These are phyloP conservation scores for Leptodactylus fuscus DNA, from an alignment of 2,113 vertebrate genomes.

Conservation along the genomic window DNA sequence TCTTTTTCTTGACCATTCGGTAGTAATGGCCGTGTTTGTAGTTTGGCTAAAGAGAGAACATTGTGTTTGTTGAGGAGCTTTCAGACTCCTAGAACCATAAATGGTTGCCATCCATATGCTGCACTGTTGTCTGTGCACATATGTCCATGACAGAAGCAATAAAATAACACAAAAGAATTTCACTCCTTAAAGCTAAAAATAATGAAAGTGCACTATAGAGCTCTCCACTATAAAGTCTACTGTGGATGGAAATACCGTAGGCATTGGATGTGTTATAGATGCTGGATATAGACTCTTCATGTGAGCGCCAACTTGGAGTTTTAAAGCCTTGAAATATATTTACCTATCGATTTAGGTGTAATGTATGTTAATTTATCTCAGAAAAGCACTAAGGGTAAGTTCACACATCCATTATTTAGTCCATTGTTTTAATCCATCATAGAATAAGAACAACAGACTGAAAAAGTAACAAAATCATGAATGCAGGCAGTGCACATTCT, in stretches of 20 bases:
- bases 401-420: too few species aligned
- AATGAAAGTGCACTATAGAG: neutral
- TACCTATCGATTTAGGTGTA: neutral
- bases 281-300: neutral
- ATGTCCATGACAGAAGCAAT: conserved; percentile 42
- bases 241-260: neutral
- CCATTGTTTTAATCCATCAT: too few species aligned
- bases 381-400: too few species aligned
- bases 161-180: conserved; percentile 6
- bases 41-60: neutral
- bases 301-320: neutral
- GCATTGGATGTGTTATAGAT: conserved; percentile 14
- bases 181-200: neutral
- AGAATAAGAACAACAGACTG: too few species aligned
- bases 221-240: too few species aligned
- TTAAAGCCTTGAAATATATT: neutral
- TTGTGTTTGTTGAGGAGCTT: conserved; percentile 7
- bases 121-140: conserved; percentile 35
- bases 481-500: too few species aligned
- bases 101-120: conserved; percentile 1
- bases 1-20: neutral
- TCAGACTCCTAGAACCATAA: conserved; percentile 1
- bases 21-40: neutral
- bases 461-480: too few species aligned
- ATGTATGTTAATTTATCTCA: too few species aligned